Percentiles rank a stretch among this genome's conserved stretches.
These are phyloP conservation scores for Orientallactaga bullata DNA, from an alignment of 2,113 vertebrate species.

Conservation along the genomic window DNA sequence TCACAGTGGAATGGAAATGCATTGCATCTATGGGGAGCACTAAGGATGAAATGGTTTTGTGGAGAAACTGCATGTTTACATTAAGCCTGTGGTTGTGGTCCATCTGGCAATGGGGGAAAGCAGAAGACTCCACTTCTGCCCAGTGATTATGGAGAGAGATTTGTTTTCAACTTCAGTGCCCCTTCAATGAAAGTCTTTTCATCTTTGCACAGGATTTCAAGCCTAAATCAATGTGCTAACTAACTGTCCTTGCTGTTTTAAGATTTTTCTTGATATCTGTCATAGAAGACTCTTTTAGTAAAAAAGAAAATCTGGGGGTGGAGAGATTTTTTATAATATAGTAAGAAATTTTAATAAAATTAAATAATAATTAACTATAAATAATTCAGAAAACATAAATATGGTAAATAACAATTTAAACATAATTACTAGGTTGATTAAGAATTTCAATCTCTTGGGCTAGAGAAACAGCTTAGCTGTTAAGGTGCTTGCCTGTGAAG, in stretches of 20 bases:
- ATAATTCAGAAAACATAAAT: not conserved
- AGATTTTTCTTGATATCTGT: constrained; percentile 13
- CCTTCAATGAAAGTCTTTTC: not conserved
- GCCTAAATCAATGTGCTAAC: not conserved
- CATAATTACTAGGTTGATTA: not conserved
- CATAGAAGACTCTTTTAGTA: not conserved
- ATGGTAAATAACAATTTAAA: constrained; percentile 28
- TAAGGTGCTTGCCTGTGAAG: no score
- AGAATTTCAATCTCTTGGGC: not conserved
- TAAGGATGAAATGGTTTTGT: constrained; percentile 57
- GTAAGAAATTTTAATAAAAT: constrained; percentile 2
- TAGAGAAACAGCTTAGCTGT: no score
- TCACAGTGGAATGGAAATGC: constrained; percentile 68
- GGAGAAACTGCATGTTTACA: constrained; percentile 53
- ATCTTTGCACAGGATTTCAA: constrained; percentile 1
- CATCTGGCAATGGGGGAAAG: constrained; percentile 49
- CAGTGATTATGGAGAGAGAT: constrained; percentile 14
- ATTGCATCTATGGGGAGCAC: constrained; percentile 32
- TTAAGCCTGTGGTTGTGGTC: constrained; percentile 38
- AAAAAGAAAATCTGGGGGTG: not conserved
- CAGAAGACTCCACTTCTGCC: not conserved
- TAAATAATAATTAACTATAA: constrained; percentile 21
- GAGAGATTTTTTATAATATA: not conserved
- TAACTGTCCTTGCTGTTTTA: constrained; percentile 37
- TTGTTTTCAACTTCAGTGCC: constrained; percentile 48